Base-by-base conservation (phyloP, 2,888 invertebrate genomes). In the Lydus trimaculatus region DNA sequence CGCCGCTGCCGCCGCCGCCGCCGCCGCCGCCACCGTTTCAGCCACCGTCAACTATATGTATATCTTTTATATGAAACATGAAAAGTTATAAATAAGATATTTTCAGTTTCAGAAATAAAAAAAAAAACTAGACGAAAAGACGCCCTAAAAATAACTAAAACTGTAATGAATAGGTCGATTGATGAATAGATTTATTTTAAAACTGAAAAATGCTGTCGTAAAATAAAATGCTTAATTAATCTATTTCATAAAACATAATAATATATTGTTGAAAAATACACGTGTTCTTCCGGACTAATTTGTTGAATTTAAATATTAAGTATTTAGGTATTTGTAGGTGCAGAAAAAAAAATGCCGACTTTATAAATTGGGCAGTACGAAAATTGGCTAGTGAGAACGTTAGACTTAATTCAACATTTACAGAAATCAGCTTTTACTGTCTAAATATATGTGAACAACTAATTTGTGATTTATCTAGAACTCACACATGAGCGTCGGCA, bases 21-120 rank as follows among this genome's bases (percentile, higher is more conserved):
- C 23, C 56, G 25, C 11, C 13, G 3, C 56, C 3, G 56, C 56
- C 56, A 56, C 56, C 56, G 13, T 56, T 4, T 13, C 9, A 23
- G 8, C 25, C 23, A 56, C 23, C 56, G 25, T 56, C 6, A 56
- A 25, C 36, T 13, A 33, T 11, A 33, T 15, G 13, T 3, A 15
- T 15, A 36, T 13, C 11, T n/a, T n/a, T n/a, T 15, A 11, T 36
- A 13, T 15, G 20, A 20, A 5, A 7, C 7, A 25, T 13, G 25
- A 13, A 56, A 25, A 56, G 25, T 56, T 78, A 76, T 77, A 79
- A 79, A 79, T 79, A 79, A 78, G 75, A 73, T 71, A 71, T 20
- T 61, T 66, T 65, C 67, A 61, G 43, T 58, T 28, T 3, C 20
- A 17, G 52, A 61, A 39, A 64, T 48, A 39, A 63, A 66, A 66